Conservation (phyloP, 2,113 vertebrate genomes). For the Actinemys pallida region DNA sequence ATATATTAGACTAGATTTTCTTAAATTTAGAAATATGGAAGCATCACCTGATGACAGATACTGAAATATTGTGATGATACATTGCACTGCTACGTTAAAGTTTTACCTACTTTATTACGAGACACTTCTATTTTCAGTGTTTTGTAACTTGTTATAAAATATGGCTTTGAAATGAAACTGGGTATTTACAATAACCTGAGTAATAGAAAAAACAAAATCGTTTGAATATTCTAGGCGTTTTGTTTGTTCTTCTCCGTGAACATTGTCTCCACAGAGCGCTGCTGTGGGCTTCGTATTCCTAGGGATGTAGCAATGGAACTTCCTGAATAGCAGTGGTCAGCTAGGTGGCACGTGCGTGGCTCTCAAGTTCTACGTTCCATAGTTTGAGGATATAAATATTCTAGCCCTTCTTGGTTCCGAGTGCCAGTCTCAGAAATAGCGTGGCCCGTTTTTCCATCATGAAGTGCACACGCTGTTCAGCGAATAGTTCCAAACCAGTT, state of each 20-base stretch:
- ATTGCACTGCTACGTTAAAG: not conserved
- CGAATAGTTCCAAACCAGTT: not conserved
- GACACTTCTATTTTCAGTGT: not conserved
- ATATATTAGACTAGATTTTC: not conserved
- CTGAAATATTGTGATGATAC: not conserved
- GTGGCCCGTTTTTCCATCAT: not conserved
- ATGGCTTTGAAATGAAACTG: not conserved
- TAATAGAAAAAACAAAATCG: not conserved
- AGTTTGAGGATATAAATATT: not conserved
- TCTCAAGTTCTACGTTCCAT: not conserved
- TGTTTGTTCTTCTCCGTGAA: not conserved
- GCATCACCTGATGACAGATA: not conserved
- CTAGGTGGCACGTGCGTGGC: accelerated
- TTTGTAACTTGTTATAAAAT: not conserved
- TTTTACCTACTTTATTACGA: not conserved
- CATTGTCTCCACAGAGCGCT: not conserved
- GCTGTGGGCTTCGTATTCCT: not conserved
- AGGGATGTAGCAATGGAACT: not conserved
- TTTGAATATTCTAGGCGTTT: not conserved
- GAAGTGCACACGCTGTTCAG: accelerated
- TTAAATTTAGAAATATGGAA: not conserved
- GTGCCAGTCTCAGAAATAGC: not conserved
- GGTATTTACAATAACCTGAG: not conserved
- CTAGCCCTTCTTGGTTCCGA: not conserved
- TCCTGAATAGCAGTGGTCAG: not conserved